phyloP scores from a whole-genome alignment of 2,888 invertebrate genomes.

The Scrobipalpa costella region DNA sequence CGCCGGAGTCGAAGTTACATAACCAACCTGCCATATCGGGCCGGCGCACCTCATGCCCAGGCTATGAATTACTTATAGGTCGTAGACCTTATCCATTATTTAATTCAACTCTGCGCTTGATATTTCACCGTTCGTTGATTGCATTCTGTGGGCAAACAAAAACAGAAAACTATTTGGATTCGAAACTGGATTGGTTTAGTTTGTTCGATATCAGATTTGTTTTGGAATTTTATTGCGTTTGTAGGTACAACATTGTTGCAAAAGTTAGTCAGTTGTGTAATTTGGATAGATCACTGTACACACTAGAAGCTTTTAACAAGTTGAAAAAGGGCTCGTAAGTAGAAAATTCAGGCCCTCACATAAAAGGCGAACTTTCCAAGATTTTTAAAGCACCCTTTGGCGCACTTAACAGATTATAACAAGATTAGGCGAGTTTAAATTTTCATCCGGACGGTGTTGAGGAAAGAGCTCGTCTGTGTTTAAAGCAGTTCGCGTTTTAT shows the following conservation, averaged over 20 bases:
- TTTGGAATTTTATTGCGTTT: constrained; percentile 8
- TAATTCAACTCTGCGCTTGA: constrained; percentile 56
- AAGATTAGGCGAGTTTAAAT: constrained; percentile 57
- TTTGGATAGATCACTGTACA: neutral
- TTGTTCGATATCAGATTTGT: neutral
- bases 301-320: neutral
- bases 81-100: constrained; percentile 75
- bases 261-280: neutral
- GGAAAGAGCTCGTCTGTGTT: constrained; percentile 49
- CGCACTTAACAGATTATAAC: constrained; percentile 29
- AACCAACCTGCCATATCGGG: constrained; percentile 80
- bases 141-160: constrained; percentile 36
- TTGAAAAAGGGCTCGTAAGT: neutral
- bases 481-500: constrained; percentile 63
- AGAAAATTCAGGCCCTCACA: neutral
- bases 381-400: constrained; percentile 28
- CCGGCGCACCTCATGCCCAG: constrained; percentile 74
- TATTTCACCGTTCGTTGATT: constrained; percentile 50
- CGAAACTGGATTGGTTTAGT: constrained; percentile 1
- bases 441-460: constrained; percentile 57
- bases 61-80: constrained; percentile 80
- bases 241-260: neutral
- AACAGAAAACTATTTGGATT: constrained; percentile 24
- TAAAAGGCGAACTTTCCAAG: constrained; percentile 16
- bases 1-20: constrained; percentile 62